phyloP scores from a whole-genome alignment of 35 echinoderm and acorn worm species.

The Chiridota heheva region DNA sequence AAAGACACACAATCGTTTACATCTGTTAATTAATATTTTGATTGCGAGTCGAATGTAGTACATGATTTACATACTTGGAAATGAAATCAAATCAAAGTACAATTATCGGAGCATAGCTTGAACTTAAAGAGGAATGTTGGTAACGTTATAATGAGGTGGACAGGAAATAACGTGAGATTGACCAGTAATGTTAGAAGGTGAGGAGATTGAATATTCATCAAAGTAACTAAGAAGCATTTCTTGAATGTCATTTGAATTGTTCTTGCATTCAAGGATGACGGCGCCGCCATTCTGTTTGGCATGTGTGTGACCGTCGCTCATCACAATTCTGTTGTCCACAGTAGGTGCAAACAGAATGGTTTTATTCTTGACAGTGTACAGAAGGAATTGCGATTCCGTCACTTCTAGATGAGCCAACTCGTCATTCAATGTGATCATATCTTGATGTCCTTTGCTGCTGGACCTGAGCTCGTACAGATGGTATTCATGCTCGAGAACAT shows the following conservation, averaged over 20 bases:
- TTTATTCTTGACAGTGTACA: not conserved
- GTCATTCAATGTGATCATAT: not conserved
- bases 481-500: not conserved
- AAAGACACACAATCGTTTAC: too few relatives aligned
- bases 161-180: not conserved
- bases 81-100: not conserved
- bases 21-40: too few relatives aligned
- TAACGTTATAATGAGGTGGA: constrained; percentile 1
- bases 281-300: constrained; percentile 32
- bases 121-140: not conserved
- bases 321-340: not conserved
- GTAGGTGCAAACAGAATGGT: constrained; percentile 14
- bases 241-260: not conserved
- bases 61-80: not conserved
- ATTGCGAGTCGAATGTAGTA: too few relatives aligned
- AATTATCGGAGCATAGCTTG: not conserved
- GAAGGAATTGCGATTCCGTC: not conserved
- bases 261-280: not conserved
- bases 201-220: not conserved
- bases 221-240: not conserved
- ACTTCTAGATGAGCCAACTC: not conserved
- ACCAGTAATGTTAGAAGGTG: not conserved
- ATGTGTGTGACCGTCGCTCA: constrained; percentile 14
- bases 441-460: too few relatives aligned
- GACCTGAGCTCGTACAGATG: not conserved